Base-by-base conservation (phyloP, 2,888 invertebrate genomes). In the Anoncus sp. region DNA sequence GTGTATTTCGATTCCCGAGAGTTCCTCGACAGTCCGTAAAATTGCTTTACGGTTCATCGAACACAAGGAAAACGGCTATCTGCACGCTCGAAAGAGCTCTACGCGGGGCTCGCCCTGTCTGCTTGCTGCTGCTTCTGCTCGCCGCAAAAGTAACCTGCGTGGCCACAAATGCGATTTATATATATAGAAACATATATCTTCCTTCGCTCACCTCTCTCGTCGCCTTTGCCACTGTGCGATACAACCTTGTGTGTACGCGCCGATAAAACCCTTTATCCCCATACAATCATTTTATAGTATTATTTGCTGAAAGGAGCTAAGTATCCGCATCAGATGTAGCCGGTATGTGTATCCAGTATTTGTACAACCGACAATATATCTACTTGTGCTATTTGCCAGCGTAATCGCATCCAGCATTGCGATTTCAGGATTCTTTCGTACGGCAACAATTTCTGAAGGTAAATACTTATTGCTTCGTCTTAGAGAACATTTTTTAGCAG, bases 21-120 rank as follows among this genome's bases (percentile, higher is more conserved):
- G 81, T 77, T 81, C 47, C 82, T 82, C 82, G 82, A 82, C 82
- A 82, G 82, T 82, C 82, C 82, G 82, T 82, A 81, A 82, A 82
- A 82, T 81, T 82, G 78, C 80, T 82, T 77, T 81, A 80, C 75
- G 82, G 82, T 82, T 81, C 80, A 82, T 82, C 81, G 82, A 77
- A 77, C 80, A 80, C 78, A 79, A 81, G 82, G 81, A 82, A 81
- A 81, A 82, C 79, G 80, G 77, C 82, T 77, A 60, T 76, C 76
- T 81, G 78, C 77, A 82, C 81, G 82, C 80, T 81, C 75, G 80
- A 82, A 77, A 72, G 76, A 81, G 73, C 78, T 81, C 75, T 65
- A 71, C 75, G 71, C 74, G 45, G 69, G 77, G 77, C 76, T 81
- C 77, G 76, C 78, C 79, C 79, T 79, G 81, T 82, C 80, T 77